Percentiles rank a stretch among this genome's conserved stretches.
phyloP scores from a whole-genome alignment of 2,113 vertebrate genomes.

The Hyperoodon ampullatus region DNA sequence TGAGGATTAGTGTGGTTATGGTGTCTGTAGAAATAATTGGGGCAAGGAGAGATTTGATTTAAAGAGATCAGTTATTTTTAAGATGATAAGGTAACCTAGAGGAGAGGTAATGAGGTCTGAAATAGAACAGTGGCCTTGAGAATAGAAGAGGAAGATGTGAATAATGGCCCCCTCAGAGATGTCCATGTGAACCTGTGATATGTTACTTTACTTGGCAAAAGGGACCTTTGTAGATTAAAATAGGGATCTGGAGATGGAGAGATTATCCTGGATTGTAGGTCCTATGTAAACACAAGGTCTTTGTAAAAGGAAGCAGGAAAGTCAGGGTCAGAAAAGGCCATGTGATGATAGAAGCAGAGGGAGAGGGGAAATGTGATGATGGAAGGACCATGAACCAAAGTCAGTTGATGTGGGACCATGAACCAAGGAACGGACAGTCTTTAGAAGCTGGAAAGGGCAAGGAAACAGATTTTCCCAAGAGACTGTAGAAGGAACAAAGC shows the following conservation, averaged over 20 bases:
- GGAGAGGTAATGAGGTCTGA: background rate
- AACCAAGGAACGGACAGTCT: background rate
- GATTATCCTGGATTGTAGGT: background rate
- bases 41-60: background rate
- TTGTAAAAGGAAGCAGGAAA: background rate
- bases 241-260: background rate
- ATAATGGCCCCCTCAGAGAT: background rate
- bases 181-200: background rate
- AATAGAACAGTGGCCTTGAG: background rate
- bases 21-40: slow-evolving; percentile 21
- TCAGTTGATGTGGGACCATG: background rate
- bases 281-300: background rate
- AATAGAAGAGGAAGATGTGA: background rate
- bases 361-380: background rate
- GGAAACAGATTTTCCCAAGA: background rate
- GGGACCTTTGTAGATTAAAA: background rate
- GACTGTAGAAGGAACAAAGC: background rate
- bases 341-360: background rate
- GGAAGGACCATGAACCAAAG: background rate
- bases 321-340: background rate
- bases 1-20: slow-evolving; percentile 17
- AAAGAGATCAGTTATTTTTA: background rate
- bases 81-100: background rate
- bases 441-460: background rate
- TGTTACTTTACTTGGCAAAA: background rate